Evolutionary conservation across 2,113 vertebrate species (phyloP), one percentile per base, ranked within the genome.

Genomic region (Pluvialis apricaria): DNA sequence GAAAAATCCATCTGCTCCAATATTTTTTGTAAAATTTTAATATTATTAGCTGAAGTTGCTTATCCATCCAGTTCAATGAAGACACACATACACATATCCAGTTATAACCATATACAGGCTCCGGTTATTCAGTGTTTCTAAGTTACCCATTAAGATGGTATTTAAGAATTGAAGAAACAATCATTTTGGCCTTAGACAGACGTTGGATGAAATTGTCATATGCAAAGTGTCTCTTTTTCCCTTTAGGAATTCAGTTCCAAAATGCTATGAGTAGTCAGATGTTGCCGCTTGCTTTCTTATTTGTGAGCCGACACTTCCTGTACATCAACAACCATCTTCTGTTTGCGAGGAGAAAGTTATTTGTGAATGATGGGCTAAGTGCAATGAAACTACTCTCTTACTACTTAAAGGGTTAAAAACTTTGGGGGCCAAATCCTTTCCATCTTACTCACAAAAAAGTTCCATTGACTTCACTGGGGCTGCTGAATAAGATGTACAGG

Each of bases 351-450:
- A 93, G 62, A 55, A 95, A 95, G 52, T 66, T 64, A 73, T 86
- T 91, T 96, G 32, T 92, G 70, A 92, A 47, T 72, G 80, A 88
- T 94, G 92, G 95, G 94, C 95, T 96, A 94, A 85, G 55, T 96
- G 92, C 95, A 97, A 92, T 96, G 92, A 91, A 93, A 85, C 55
- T 90, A 89, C 79, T 90, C 38, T 89, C 40, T 88, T 84, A 75
- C 86, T 96, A 79, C 85, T 95, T 97, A 92, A 96, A 96, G 90
- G 79, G 90, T 95, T 97, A 95, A 93, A 96, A 94, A 77, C 28
- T 88, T 65, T 52, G 71, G 80, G 93, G 86, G 60, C 94, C 95
- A 96, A 97, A 95, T 97, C 95, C 95, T 97, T 87, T 97, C 77
- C 89, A 95, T 95, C 95, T 97, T 94, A 94, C 34, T 96, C 90